phyloP scores from a whole-genome alignment of 2,113 vertebrate genomes.

The Monarcha castaneiventris region DNA sequence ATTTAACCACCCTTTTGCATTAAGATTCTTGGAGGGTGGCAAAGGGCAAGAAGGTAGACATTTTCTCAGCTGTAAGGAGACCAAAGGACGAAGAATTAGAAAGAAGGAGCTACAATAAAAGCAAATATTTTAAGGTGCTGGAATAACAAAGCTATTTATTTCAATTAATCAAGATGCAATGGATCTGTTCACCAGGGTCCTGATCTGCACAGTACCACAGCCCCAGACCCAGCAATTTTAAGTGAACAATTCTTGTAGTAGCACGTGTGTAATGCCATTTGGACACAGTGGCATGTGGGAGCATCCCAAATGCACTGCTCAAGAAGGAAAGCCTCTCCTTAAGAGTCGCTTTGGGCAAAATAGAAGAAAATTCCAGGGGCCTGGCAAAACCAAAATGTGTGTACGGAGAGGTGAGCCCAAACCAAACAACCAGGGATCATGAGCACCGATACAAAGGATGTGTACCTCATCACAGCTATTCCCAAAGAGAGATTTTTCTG shows the following conservation, averaged over 20 bases:
- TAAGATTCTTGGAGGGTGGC: background rate
- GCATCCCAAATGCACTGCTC: background rate
- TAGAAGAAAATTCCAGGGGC: background rate
- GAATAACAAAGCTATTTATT: background rate
- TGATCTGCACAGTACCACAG: background rate
- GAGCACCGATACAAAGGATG: background rate
- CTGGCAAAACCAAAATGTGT: background rate
- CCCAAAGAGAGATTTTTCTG: constrained; percentile 45
- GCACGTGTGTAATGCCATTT: background rate
- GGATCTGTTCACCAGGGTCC: background rate
- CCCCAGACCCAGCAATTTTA: background rate
- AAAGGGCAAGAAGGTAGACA: rapidly evolving
- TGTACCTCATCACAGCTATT: constrained; percentile 22
- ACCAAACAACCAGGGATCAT: background rate
- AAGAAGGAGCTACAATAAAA: background rate
- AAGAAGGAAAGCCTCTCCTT: background rate
- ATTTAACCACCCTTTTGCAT: background rate
- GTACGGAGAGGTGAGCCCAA: background rate
- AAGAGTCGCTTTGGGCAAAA: background rate
- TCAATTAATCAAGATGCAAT: background rate
- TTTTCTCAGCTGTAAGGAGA: background rate
- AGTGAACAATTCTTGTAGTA: background rate
- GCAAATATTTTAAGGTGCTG: background rate
- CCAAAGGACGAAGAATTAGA: background rate
- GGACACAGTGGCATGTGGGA: background rate